Conservation (phyloP, 2,113 vertebrate species). For the Orthonyx spaldingii region DNA sequence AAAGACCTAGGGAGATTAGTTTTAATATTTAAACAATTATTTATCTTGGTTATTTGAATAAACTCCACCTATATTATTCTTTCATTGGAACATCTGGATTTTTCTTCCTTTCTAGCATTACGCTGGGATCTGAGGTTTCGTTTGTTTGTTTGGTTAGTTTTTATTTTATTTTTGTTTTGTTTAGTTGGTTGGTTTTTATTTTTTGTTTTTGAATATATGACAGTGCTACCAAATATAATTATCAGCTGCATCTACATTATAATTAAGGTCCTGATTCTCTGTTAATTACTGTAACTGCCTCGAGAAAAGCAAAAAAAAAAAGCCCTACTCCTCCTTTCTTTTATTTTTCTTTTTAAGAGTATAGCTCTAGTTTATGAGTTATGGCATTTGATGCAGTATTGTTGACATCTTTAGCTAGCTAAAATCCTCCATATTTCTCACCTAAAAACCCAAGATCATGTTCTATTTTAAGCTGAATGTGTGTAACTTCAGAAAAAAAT, state of each 20-base stretch:
- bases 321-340: neutral
- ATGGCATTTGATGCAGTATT: neutral
- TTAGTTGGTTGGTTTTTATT: neutral
- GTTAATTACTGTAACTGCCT: constrained; percentile 27
- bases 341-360: neutral
- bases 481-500: neutral
- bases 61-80: neutral
- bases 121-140: neutral
- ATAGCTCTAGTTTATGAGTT: neutral
- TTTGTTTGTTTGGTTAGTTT: neutral
- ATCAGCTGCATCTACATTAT: constrained; percentile 1
- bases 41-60: neutral
- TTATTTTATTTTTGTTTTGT: neutral
- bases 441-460: neutral
- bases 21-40: neutral
- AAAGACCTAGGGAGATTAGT: neutral
- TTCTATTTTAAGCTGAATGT: neutral
- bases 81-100: neutral
- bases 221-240: constrained; percentile 41
- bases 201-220: constrained; percentile 10
- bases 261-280: constrained; percentile 53
- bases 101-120: neutral
- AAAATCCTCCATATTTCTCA: neutral
- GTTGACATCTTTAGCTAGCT: neutral
- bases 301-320: neutral